Evolutionary conservation across 2,888 invertebrate genomes (phyloP), one percentile per base, ranked within the genome.

Genomic region (Hartigia nigra): DNA sequence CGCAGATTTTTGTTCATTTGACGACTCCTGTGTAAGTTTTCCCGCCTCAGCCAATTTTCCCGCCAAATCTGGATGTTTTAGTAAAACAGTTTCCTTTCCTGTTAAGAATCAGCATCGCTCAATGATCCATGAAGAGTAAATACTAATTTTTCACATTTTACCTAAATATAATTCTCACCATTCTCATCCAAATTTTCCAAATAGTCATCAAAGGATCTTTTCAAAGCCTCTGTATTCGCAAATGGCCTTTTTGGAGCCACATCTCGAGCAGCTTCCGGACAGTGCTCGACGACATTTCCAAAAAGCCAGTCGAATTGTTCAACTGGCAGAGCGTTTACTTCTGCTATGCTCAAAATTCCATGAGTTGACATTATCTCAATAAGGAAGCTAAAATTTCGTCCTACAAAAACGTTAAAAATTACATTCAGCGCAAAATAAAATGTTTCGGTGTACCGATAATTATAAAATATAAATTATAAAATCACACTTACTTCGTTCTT

Each of bases 11-110:
- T 95, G 95, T 86, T 95, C 95, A 23, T 90, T 90, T 1, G 92
- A 90, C 1, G 95, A 95, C 88, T 95, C 95, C 0, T 86, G 84
- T 0, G 95, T 94, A 70, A 95, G 90, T 82, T 93, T 92, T 5
- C 93, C 94, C 79, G 91, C 91, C 5, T 93, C 93, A 1, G 94
- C 93, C 75, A 94, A 86, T 78, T 92, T 92, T 3, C 94, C 95
- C 4, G 95, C 94, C 79, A 95, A 91, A 90, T 95, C 95, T 11
- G 95, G 95, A 87, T 95, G 95, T 2, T 93, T 92, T 81, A 93
- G 92, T 72, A 95, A 90, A 78, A 95, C 90, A 35, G 91, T 91
- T 82, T 93, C 86, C 88, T 94, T 94, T 78, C 92, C 95, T 95
- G 89, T 55, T 88, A 81, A 77, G 78, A 77, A 3, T 39, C n/a